Conservation (phyloP, 2,797 vertebrate species). For the Anolis apletophallus region DNA sequence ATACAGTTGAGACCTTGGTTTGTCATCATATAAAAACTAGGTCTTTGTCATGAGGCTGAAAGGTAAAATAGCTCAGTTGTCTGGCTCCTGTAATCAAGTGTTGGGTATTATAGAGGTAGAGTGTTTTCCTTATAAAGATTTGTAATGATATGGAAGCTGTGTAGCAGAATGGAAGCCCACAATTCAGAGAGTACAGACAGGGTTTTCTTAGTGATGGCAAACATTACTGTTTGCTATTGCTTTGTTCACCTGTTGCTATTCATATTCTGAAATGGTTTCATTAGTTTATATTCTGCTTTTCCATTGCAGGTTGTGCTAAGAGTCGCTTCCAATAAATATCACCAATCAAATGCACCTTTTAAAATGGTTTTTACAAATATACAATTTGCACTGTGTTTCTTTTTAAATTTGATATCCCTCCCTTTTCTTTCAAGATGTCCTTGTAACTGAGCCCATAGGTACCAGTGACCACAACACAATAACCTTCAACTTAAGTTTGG, state of each 20-base stretch:
- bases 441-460: too few relatives aligned
- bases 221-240: not conserved
- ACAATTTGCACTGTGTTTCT: not conserved
- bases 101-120: not conserved
- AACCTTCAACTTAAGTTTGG: too few relatives aligned
- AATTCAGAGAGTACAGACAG: not conserved
- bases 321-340: too few relatives aligned
- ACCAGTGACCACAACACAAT: too few relatives aligned
- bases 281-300: too few relatives aligned
- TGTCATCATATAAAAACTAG: not conserved
- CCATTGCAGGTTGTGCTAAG: too few relatives aligned
- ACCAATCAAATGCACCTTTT: too few relatives aligned
- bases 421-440: not conserved
- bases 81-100: not conserved
- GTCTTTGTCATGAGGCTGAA: not conserved
- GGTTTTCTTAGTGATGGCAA: too few relatives aligned
- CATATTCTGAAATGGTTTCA: too few relatives aligned
- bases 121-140: not conserved
- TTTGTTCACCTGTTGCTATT: not conserved
- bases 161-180: not conserved
- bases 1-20: not conserved
- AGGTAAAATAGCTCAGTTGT: not conserved
- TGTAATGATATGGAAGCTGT: not conserved
- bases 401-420: not conserved
- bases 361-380: too few relatives aligned